Evolutionary conservation across 2,888 invertebrate species (phyloP), one percentile per base, ranked within the genome.

Genomic region (Meteorus colon): DNA sequence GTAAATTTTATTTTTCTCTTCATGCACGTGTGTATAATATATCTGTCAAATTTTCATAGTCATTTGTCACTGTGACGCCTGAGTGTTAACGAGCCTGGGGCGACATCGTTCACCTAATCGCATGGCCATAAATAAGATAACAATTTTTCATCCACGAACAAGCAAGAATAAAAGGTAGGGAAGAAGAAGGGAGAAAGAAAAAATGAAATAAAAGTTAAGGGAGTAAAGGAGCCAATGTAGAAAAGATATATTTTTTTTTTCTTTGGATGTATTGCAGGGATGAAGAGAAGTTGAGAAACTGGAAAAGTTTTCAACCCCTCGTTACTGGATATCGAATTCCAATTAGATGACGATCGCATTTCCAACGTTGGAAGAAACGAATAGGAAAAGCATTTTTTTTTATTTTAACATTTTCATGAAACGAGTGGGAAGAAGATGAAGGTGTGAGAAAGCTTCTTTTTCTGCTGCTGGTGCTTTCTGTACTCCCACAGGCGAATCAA

Each of bases 291-390:
- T 55, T 75, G 79, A 82, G 84, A 83, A 84, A 84, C 82, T 81
- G 84, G 82, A 81, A 85, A 86, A 87, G 86, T 87, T 88, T 84
- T 84, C 80, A 85, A 85, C 86, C 86, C 88, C 88, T 88, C 88
- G 87, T 88, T 88, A 88, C 82, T 77, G 82, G 82, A 81, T 87
- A 88, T 87, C 86, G 86, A 88, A 88, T 88, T 88, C 86, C 88
- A 88, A 88, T 88, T 88, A 87, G 88, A 88, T 87, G 86, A 86
- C 86, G 86, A 86, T 88, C 87, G 85, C 87, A 83, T 87, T 86
- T 85, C 88, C 82, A 84, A 78, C 62, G 81, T 79, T 79, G 77
- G 78, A 41, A 41, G 12, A 41, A 77, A 73, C 34, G 60, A 65
- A 45, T 74, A 74, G 37, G 77, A 75, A 80, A 80, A 82, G 82